phyloP scores from a whole-genome alignment of 2,888 invertebrate genomes.

The Melipona bicolor region DNA sequence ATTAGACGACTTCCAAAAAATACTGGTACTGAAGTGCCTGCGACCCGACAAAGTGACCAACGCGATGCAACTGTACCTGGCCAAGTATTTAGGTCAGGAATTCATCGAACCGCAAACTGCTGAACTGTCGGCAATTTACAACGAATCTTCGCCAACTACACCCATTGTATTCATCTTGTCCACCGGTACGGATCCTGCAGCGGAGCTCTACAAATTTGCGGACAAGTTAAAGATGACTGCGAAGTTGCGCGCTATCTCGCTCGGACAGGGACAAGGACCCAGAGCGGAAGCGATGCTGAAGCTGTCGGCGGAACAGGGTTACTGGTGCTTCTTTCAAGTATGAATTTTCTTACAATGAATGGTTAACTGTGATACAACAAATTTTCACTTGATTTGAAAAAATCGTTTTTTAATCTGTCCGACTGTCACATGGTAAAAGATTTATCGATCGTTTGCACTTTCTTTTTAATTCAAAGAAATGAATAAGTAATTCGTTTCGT shows the following conservation, averaged over 20 bases:
- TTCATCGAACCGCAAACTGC: slow-evolving; percentile 95
- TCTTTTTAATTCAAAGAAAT: too few species aligned
- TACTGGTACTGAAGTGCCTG: slow-evolving; percentile 91
- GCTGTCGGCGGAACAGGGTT: slow-evolving; percentile 90
- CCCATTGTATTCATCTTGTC: slow-evolving; percentile 96
- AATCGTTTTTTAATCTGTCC: too few species aligned
- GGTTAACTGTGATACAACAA: too few species aligned
- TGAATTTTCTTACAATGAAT: too few species aligned
- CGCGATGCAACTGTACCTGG: slow-evolving; percentile 91
- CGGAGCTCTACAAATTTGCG: slow-evolving; percentile 92
- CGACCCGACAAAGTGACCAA: slow-evolving; percentile 94
- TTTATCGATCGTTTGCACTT: too few species aligned
- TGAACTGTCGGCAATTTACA: slow-evolving; percentile 92
- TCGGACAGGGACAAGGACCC: slow-evolving; percentile 96
- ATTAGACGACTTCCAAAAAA: slow-evolving; percentile 90
- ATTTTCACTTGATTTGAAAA: too few species aligned
- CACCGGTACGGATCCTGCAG: slow-evolving; percentile 95
- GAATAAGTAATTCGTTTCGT: too few species aligned
- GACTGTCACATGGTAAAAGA: too few species aligned
- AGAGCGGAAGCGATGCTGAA: slow-evolving; percentile 91
- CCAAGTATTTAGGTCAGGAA: slow-evolving; percentile 89
- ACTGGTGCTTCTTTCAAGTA: slow-evolving; percentile 95
- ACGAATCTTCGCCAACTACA: slow-evolving; percentile 90
- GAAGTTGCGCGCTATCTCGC: slow-evolving; percentile 92
- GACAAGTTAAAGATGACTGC: slow-evolving; percentile 91